A percentile compares a stretch with the other conserved stretches of the same genome.
These are phyloP conservation scores for Alectura lathami DNA, from an alignment of 2,113 vertebrate genomes.

Conservation along the genomic window DNA sequence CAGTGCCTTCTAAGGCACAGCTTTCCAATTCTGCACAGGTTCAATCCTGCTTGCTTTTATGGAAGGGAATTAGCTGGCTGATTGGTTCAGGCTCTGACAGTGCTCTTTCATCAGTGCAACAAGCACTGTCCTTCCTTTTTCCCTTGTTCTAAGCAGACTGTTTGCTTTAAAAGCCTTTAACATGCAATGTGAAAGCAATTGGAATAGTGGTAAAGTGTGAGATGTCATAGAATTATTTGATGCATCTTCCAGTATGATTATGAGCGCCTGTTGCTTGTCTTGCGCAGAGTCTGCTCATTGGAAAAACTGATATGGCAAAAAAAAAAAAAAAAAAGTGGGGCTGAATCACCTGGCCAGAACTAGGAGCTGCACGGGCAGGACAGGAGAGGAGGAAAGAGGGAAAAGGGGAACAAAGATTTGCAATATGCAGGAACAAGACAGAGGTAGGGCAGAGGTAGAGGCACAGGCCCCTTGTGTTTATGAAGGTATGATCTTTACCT, in stretches of 20 bases:
- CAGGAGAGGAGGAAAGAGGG: background rate
- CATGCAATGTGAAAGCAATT: accelerated
- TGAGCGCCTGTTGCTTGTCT: background rate
- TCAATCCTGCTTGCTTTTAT: background rate
- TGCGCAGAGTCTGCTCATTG: background rate
- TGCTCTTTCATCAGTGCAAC: background rate
- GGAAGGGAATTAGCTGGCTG: background rate
- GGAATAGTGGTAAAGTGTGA: background rate
- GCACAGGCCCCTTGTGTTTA: background rate
- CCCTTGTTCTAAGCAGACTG: background rate
- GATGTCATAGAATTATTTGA: background rate
- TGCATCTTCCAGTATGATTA: background rate
- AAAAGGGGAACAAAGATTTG: background rate
- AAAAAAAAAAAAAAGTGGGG: background rate
- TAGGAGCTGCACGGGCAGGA: background rate
- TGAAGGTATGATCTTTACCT: background rate
- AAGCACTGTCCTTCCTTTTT: background rate
- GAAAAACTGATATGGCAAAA: background rate
- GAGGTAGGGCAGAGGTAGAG: background rate
- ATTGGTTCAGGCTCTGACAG: background rate
- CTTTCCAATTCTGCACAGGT: background rate
- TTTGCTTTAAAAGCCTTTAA: background rate
- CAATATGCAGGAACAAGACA: background rate
- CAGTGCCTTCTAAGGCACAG: background rate
- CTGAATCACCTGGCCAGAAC: background rate